Evolutionary conservation across 2,797 vertebrate genomes (phyloP), one percentile per base, ranked within the genome.

Genomic region (Rhabdophis nuchalis): DNA sequence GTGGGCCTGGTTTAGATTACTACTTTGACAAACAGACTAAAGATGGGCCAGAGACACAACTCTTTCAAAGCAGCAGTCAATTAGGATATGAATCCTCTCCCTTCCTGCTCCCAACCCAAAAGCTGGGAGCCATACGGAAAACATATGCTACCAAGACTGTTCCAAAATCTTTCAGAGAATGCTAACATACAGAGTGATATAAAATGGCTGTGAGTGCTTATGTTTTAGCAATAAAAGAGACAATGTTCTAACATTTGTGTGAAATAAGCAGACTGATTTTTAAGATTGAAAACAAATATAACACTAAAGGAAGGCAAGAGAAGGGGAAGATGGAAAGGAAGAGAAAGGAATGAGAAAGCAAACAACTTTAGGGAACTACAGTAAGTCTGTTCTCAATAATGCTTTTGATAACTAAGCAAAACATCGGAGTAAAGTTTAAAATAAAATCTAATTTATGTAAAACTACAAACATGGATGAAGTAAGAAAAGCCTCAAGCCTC

Each of bases 271-370:
- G 20, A n/a, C 27, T 82, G 56, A 41, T 82, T 72, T 85, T 88
- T 88, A 89, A 57, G 52, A 68, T 87, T 68, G 14, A 54, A 64
- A 61, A 93, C 53, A 91, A 91, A 86, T 72, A 85, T 32, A 92
- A 86, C 29, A 64, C 3, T 90, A 32, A 85, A 90, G 50, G 25
- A 4, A 16, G 41, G 7, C 11, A 46, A 64, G 46, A 27, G 52
- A 52, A 29, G 32, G 50, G 7, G 56, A 72, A 64, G 32, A 46
- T 27, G 25, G 13, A 50, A 23, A 64, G 46, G 10, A 89, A 52
- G 52, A 52, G 41, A 20, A 77, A n/a, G 58, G 32, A 86, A 41
- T 4, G n/a, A 52, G 56, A 85, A 77, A 72, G 41, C n/a, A 52
- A 57, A 89, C 4, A 13, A 60, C 82, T 89, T 93, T 20, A 72